Evolutionary conservation across 2,888 invertebrate species (phyloP).

Genomic region (Chaitophorus viminalis): DNA sequence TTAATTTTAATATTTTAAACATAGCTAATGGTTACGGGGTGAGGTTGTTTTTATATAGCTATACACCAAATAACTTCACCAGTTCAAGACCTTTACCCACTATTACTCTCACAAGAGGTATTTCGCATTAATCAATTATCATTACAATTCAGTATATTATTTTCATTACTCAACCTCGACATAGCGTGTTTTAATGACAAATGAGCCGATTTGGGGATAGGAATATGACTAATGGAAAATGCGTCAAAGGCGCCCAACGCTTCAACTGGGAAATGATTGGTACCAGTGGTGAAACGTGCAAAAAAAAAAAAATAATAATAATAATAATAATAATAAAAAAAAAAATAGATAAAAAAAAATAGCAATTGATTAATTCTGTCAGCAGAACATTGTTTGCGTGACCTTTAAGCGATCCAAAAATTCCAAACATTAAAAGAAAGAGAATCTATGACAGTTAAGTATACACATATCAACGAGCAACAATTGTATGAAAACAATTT

Average conservation of each 20-base stretch:
- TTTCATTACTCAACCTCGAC: conserved; percentile 58
- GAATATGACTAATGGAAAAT: conserved; percentile 58
- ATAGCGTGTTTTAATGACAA: conserved; percentile 58
- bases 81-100: neutral
- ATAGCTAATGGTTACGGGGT: neutral
- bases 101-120: neutral
- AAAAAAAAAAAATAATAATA: too few species aligned
- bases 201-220: conserved; percentile 49
- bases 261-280: conserved; percentile 8
- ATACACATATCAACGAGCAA: neutral
- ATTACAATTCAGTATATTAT: conserved; percentile 46
- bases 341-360: too few species aligned
- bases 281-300: conserved; percentile 47
- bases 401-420: conserved; percentile 42
- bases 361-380: conserved; percentile 48
- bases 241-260: conserved; percentile 30
- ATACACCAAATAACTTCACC: neutral
- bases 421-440: conserved; percentile 5
- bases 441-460: conserved; percentile 2
- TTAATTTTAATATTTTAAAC: conserved; percentile 27
- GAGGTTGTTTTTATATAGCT: neutral
- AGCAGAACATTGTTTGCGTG: conserved; percentile 31
- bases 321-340: too few species aligned
- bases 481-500: neutral
- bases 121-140: conserved; percentile 55